Evolutionary conservation across 2,113 vertebrate genomes (phyloP), one percentile per base, ranked within the genome.

Genomic region (Ptychochromis oligacanthus): DNA sequence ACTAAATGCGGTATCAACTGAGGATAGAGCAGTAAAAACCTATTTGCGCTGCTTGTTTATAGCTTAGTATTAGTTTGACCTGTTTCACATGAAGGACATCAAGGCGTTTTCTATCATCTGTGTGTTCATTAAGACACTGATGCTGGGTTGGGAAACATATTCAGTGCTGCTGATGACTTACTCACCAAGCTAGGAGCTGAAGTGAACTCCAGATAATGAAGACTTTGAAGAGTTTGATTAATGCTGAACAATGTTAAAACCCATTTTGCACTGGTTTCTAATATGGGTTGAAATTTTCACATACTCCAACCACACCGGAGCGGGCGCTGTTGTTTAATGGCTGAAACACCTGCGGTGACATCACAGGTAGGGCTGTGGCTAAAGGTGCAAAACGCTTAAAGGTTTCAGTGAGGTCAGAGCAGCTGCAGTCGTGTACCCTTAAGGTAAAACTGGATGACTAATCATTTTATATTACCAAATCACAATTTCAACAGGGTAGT

Each of bases 51-150:
- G 38, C 56, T 78, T 80, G 75, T 81, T 77, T 75, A 57, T 58
- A 4, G 26, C 43, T 54, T 26, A 6, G 31, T 40, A 18, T 84
- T 38, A 31, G 17, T 85, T 38, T 61, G 34, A 38, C 52, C 34
- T 14, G 40, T 61, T 84, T 77, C 60, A 70, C 18, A 7, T 75
- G 77, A 80, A 83, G 80, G 83, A 38, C 83, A 90, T 60, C 26
- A 15, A 14, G 17, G 60, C 5, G 31, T 79, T 75, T 60, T 70
- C 52, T 22, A n/a, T 70, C 1, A 43, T 13, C 26, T 59, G 0
- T 62, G 8, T n/a, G 76, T 56, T 79, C 62, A 81, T 81, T 81
- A 67, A 34, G 57, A 75, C 15, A 52, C 65, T 13, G 65, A 20
- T 70, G 24, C 65, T 70, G 65, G 10, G 43, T 70, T 49, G 65